Base-by-base conservation (phyloP, 2,113 vertebrate genomes). In the Lepisosteus oculatus region DNA sequence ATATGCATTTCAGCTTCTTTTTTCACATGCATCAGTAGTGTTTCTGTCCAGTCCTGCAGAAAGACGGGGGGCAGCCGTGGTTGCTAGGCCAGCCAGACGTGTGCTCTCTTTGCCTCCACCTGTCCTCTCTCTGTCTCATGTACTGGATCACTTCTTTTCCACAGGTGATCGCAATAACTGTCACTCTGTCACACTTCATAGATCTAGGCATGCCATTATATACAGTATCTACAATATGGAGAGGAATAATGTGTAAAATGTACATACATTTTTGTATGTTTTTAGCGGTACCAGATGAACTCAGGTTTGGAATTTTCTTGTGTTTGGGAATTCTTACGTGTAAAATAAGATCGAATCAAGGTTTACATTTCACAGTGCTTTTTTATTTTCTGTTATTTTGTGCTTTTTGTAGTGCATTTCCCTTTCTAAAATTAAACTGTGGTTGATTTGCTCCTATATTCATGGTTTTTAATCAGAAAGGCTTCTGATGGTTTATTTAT, bases 221-320 rank as follows among this genome's bases (percentile, higher is more conserved):
- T 61, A 66, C 44, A 29, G 29, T 56, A 14, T 54, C 56, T 68
- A 54, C 11, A 29, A 68, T 61, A 61, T 67, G 57, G 66, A 74
- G 72, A 69, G 72, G 67, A 74, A 74, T 69, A 68, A 69, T 74
- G 75, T 75, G 68, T 86, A 77, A 81, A 57, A 68, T 89, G 76
- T 86, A 77, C 61, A 76, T 77, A 75, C 73, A 72, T 81, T 82
- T 70, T 75, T 75, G 73, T 75, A 83, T 87, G 83, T 86, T 57
- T 88, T 84, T 72, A 79, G 84, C 81, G 84, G 77, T 82, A 84
- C 76, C 78, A 84, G 78, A 80, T 74, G 75, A 84, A 87, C 87
- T 92, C 90, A 90, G 89, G 91, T 91, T 85, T 86, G 80, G 78
- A 88, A 87, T 84, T 79, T 15, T 84, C 83, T 83, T 55, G 43